Percentiles rank a stretch among this genome's conserved stretches.
phyloP scores from a whole-genome alignment of 2,888 invertebrate species.

The Volucella inflata region DNA sequence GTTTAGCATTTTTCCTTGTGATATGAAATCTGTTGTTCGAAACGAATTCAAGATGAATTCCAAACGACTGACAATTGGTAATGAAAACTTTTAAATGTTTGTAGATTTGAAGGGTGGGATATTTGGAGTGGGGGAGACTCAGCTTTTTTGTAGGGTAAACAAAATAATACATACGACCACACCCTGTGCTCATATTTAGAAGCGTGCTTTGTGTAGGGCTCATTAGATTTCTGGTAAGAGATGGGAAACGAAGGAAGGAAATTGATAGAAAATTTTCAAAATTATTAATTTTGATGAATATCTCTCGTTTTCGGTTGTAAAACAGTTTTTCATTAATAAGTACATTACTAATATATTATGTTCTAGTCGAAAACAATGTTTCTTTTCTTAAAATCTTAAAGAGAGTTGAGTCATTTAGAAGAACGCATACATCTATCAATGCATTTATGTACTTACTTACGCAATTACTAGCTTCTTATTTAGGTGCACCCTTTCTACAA shows the following conservation, averaged over 20 bases:
- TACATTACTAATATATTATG: too few species aligned
- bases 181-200: constrained; percentile 48
- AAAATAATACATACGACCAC: constrained; percentile 57
- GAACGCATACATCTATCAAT: too few species aligned
- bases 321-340: too few species aligned
- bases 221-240: neutral
- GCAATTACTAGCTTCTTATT: too few species aligned
- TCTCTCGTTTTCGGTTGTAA: constrained; percentile 1
- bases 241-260: constrained; percentile 25
- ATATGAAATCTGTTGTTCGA: constrained; percentile 31
- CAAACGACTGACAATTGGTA: constrained; percentile 69
- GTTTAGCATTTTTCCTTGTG: constrained; percentile 37
- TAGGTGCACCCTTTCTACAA: too few species aligned
- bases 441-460: too few species aligned
- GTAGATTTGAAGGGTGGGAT: constrained; percentile 1
- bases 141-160: constrained; percentile 16
- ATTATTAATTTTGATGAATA: neutral
- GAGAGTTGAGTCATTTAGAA: too few species aligned
- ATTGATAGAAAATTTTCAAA: neutral
- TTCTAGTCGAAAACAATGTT: too few species aligned
- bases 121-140: constrained; percentile 59
- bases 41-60: constrained; percentile 74
- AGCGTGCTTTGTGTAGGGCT: constrained; percentile 9
- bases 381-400: too few species aligned
- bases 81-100: constrained; percentile 47